Evolutionary conservation across 37 sponge, comb jelly and placozoan genomes (phyloP).

Genomic region (Ianthella basta): DNA sequence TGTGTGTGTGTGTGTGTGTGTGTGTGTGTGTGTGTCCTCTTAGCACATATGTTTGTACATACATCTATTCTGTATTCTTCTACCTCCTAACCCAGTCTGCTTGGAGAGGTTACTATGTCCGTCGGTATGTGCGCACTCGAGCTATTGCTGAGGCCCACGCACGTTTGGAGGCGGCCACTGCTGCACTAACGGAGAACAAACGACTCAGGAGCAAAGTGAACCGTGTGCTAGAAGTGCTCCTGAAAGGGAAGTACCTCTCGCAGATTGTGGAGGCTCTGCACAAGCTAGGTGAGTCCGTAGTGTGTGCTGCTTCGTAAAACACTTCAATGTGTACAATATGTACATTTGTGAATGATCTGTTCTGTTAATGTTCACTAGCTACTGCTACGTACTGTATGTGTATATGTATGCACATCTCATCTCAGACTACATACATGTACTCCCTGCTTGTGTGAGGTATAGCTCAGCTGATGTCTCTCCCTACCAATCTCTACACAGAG

Average conservation of each 20-base stretch:
- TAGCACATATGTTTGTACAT: too few relatives aligned
- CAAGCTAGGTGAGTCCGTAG: conserved; percentile 48
- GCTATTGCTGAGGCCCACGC: conserved; percentile 19
- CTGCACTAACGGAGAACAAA: conserved; percentile 25
- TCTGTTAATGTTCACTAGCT: too few relatives aligned
- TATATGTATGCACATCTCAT: too few relatives aligned
- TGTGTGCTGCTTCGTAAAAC: conserved; percentile 4
- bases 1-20: not conserved
- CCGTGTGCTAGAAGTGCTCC: conserved; percentile 36
- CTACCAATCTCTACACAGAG: conserved; percentile 14
- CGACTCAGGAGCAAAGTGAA: conserved; percentile 38
- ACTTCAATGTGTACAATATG: not conserved
- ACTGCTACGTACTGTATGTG: too few relatives aligned
- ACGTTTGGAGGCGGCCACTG: conserved; percentile 43
- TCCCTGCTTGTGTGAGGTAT: too few relatives aligned
- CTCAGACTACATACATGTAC: too few relatives aligned
- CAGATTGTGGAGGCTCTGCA: conserved; percentile 47
- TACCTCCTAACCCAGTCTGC: not conserved
- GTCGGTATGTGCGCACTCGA: conserved; percentile 6
- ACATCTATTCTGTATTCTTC: not conserved
- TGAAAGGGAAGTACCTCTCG: conserved; percentile 61
- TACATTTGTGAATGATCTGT: not conserved
- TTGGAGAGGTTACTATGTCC: conserved; percentile 43
- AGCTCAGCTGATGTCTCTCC: too few relatives aligned
- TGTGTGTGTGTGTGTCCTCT: not conserved